Evolutionary conservation across 2,888 invertebrate species (phyloP).

Genomic region (Athalia rosae): DNA sequence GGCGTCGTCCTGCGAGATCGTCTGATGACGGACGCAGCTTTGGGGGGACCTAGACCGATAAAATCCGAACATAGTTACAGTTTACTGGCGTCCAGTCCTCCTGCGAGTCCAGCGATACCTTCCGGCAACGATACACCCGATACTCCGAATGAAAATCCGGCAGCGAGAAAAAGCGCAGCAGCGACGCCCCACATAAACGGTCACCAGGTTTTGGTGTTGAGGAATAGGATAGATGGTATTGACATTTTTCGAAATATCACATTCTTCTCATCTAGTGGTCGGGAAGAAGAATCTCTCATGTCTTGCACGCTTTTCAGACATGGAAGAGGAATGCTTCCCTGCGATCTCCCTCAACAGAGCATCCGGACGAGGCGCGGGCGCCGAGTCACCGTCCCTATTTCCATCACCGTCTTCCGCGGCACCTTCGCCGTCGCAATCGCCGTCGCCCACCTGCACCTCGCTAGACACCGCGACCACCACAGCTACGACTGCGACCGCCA

Average conservation of each 20-base stretch:
- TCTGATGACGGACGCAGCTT: conserved; percentile 91
- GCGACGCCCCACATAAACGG: conserved; percentile 79
- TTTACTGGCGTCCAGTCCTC: conserved; percentile 70
- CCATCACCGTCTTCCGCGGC: conserved; percentile 49
- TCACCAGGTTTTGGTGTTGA: conserved; percentile 73
- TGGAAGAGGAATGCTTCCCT: conserved; percentile 93
- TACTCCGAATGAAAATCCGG: conserved; percentile 53
- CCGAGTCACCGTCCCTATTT: conserved; percentile 53
- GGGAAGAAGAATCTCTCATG: background rate
- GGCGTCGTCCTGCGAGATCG: conserved; percentile 91
- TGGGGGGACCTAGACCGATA: conserved; percentile 85
- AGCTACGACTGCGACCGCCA: background rate
- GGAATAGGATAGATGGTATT: conserved; percentile 81
- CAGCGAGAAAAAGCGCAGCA: background rate
- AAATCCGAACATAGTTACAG: conserved; percentile 96
- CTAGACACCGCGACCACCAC: conserved; percentile 56
- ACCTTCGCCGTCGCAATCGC: conserved; percentile 43
- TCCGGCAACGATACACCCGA: conserved; percentile 58
- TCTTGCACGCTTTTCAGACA: conserved; percentile 76
- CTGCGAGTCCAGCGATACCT: conserved; percentile 64
- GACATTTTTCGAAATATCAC: background rate
- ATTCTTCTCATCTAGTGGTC: background rate
- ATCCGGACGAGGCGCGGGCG: conserved; percentile 68
- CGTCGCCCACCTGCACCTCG: conserved; percentile 43
- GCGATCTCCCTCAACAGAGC: conserved; percentile 84